Percentiles rank a stretch among this genome's conserved stretches.
Conservation (phyloP, 2,113 vertebrate species). For the Illadopsis cleaveri region DNA sequence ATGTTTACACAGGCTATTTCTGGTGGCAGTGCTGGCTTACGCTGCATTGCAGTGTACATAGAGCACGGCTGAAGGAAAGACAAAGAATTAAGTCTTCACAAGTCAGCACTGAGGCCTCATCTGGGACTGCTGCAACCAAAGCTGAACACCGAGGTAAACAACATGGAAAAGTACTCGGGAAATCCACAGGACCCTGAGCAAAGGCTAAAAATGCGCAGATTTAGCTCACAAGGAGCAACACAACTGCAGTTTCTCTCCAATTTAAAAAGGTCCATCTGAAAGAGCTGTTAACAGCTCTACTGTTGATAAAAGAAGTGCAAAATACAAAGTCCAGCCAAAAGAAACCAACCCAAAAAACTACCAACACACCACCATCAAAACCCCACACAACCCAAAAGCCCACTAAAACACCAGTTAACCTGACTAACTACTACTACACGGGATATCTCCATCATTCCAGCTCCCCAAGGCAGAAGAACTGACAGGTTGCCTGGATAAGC, state of each 20-base stretch:
- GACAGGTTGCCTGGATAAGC: neutral
- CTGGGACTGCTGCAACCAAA: neutral
- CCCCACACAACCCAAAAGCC: neutral
- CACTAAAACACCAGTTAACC: neutral
- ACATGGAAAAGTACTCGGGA: neutral
- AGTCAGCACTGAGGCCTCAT: neutral
- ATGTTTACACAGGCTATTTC: neutral
- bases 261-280: neutral
- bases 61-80: neutral
- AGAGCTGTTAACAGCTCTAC: neutral
- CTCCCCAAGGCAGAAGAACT: neutral
- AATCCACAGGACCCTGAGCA: neutral
- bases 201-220: neutral
- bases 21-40: neutral
- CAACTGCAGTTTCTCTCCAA: neutral
- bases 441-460: neutral
- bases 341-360: neutral
- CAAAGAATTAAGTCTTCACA: neutral
- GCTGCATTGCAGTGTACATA: neutral
- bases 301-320: neutral
- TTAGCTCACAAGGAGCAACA: neutral
- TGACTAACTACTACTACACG: neutral
- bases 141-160: neutral
- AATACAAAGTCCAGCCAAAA: neutral
- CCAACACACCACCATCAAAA: neutral